Evolutionary conservation across 2,888 invertebrate genomes (phyloP).

Genomic region (Pycnomerus fuliginosus): DNA sequence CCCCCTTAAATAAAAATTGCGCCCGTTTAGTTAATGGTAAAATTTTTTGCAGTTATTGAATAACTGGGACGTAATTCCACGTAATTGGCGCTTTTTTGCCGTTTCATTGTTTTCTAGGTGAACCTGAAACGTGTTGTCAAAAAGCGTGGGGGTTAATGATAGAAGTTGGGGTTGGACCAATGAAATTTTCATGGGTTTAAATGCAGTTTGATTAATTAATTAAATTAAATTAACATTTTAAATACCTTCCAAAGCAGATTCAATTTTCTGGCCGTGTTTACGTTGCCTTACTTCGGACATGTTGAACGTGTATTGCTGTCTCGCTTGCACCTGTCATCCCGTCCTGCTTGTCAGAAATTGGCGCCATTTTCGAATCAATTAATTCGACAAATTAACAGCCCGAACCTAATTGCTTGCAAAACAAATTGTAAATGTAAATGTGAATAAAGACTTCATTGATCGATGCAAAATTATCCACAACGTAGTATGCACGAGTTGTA

Average conservation of each 20-base stretch:
- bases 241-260: constrained; percentile 45
- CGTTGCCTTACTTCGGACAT: constrained; percentile 51
- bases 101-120: constrained; percentile 17
- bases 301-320: constrained; percentile 30
- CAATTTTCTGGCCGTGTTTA: constrained; percentile 54
- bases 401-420: too few relatives aligned
- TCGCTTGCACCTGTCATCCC: too few relatives aligned
- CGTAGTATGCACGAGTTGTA: too few relatives aligned
- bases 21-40: neutral
- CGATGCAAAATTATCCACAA: too few relatives aligned
- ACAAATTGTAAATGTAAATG: too few relatives aligned
- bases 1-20: neutral
- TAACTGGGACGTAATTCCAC: neutral
- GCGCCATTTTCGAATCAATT: too few relatives aligned
- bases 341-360: too few relatives aligned
- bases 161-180: neutral
- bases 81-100: constrained; percentile 9
- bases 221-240: constrained; percentile 18
- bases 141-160: constrained; percentile 1
- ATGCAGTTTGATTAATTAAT: neutral
- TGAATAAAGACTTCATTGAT: too few relatives aligned
- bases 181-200: neutral
- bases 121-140: neutral
- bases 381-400: too few relatives aligned
- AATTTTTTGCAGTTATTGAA: neutral